These are phyloP conservation scores for Coelopa pilipes DNA, from an alignment of 2,888 invertebrate species.

Conservation along the genomic window DNA sequence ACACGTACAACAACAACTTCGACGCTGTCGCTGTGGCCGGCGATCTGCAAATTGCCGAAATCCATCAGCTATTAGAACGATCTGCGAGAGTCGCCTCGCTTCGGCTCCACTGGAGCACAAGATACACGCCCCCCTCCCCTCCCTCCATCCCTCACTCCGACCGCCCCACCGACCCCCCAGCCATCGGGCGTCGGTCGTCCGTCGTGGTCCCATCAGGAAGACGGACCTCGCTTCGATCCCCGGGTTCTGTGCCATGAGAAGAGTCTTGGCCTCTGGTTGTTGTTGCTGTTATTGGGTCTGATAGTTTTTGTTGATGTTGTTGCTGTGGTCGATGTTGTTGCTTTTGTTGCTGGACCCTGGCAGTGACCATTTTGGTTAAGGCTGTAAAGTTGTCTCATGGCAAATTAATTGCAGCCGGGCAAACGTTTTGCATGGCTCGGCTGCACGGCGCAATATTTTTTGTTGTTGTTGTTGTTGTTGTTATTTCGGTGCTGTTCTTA, in stretches of 20 bases:
- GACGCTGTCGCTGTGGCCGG: slow-evolving; percentile 1
- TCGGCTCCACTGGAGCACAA: no score
- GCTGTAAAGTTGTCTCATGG: slow-evolving; percentile 25
- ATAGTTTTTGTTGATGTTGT: not conserved
- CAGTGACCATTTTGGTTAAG: slow-evolving; percentile 26
- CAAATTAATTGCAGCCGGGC: slow-evolving; percentile 26
- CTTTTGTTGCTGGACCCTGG: not conserved
- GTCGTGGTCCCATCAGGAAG: no score
- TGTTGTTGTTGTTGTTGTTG: not conserved
- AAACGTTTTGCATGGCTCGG: not conserved
- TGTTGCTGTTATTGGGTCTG: not conserved
- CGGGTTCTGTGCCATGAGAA: not conserved
- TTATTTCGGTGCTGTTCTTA: not conserved
- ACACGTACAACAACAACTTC: no score
- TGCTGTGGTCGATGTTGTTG: no score
- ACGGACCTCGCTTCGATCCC: no score
- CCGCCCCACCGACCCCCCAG: no score
- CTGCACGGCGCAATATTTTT: not conserved
- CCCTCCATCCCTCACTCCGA: no score
- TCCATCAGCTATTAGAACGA: slow-evolving; percentile 31
- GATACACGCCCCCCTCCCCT: no score
- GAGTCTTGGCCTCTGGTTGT: not conserved
- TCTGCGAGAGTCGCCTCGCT: not conserved
- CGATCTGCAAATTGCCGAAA: slow-evolving; percentile 17
- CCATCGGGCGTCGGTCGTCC: no score